A percentile compares a stretch with the other conserved stretches of the same genome.
Evolutionary conservation across 2,888 invertebrate genomes (phyloP).

Genomic region (Dolomedes plantarius): DNA sequence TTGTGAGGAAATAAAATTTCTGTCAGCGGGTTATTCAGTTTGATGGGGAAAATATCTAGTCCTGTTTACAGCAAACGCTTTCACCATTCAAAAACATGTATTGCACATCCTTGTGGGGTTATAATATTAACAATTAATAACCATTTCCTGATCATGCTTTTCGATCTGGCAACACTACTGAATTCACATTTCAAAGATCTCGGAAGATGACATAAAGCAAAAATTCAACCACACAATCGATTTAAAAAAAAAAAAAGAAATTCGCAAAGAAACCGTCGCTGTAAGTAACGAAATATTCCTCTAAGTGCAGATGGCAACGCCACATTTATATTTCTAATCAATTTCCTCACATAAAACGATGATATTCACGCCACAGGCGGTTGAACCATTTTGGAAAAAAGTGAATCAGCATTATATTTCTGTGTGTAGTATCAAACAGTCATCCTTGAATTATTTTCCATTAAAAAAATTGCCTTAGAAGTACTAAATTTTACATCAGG

Average conservation of each 20-base stretch:
- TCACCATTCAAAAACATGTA: slow-evolving; percentile 18
- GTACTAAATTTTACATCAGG: slow-evolving; percentile 68
- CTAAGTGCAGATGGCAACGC: slow-evolving; percentile 56
- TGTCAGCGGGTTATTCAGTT: no score
- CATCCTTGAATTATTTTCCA: slow-evolving; percentile 39
- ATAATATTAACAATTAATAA: slow-evolving; percentile 45
- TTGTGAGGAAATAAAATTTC: no score
- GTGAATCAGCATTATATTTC: slow-evolving; percentile 25
- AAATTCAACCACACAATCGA: not conserved
- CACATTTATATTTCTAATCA: slow-evolving; percentile 23
- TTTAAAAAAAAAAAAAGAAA: not conserved
- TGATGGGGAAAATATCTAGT: no score
- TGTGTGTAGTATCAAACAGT: slow-evolving; percentile 70
- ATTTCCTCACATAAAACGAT: slow-evolving; percentile 32
- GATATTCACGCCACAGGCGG: slow-evolving; percentile 25
- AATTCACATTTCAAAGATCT: slow-evolving; percentile 43
- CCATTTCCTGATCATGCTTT: slow-evolving; percentile 17
- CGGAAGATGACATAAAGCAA: not conserved
- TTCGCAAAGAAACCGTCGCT: not conserved
- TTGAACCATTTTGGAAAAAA: slow-evolving; percentile 26
- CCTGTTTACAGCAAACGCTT: not conserved
- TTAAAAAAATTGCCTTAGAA: slow-evolving; percentile 65
- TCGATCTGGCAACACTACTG: slow-evolving; percentile 51
- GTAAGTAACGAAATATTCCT: slow-evolving; percentile 14
- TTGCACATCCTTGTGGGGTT: slow-evolving; percentile 43